Evolutionary conservation across 2,797 vertebrate genomes (phyloP).

Genomic region (Parambassis ranga): DNA sequence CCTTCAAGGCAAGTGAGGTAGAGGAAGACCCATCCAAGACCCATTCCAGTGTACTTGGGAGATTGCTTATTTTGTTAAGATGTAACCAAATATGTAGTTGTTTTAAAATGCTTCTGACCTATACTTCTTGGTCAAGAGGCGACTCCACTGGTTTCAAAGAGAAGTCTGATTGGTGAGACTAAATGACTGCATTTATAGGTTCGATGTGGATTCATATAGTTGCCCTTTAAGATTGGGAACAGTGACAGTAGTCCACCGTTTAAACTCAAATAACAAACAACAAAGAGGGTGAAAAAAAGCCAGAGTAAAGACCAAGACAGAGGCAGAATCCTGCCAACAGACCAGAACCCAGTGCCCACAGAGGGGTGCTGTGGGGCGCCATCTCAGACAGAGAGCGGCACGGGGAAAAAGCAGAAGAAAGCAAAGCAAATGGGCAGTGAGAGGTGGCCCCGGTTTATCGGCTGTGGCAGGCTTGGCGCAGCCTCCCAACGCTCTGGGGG

Average conservation of each 20-base stretch:
- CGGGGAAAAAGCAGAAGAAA: conserved; percentile 67
- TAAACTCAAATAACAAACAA: conserved; percentile 46
- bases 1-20: conserved; percentile 50
- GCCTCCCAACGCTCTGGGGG: conserved; percentile 62
- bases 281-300: conserved; percentile 24
- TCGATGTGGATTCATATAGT: conserved; percentile 37
- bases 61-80: no score
- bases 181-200: no score
- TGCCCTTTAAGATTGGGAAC: conserved; percentile 55
- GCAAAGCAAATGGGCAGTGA: conserved; percentile 69
- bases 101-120: no score
- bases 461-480: conserved; percentile 72
- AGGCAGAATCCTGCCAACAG: conserved; percentile 56
- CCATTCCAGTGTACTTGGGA: no score
- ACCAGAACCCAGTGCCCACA: conserved; percentile 57
- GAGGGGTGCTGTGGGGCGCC: conserved; percentile 66
- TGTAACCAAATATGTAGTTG: no score
- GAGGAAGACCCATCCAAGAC: no score
- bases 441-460: conserved; percentile 79
- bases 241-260: conserved; percentile 35
- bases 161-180: no score
- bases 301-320: conserved; percentile 49
- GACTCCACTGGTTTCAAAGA: no score
- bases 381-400: conserved; percentile 55
- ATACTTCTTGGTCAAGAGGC: no score